A percentile compares a stretch with the other conserved stretches of the same genome.
Conservation (phyloP, 2,113 vertebrate genomes). For the Python bivittatus region DNA sequence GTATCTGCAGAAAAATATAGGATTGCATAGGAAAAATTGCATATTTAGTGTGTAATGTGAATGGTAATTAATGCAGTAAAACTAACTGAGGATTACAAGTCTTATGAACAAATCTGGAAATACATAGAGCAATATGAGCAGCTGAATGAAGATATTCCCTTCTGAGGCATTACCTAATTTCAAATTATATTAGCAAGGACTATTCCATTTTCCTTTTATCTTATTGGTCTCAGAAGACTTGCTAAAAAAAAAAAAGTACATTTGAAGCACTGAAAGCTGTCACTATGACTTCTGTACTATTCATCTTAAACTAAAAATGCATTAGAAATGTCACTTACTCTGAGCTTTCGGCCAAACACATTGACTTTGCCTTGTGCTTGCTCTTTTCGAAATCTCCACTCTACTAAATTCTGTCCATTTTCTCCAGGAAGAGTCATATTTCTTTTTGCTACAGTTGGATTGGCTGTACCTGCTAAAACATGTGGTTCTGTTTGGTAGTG, state of each 20-base stretch:
- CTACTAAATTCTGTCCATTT: slow-evolving; percentile 93
- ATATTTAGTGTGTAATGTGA: not conserved
- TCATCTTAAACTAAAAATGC: not conserved
- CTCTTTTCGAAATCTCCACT: slow-evolving; percentile 97
- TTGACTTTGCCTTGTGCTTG: slow-evolving; percentile 93
- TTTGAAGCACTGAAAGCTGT: not conserved
- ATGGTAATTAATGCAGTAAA: not conserved
- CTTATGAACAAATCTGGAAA: not conserved
- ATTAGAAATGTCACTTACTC: slow-evolving; percentile 75
- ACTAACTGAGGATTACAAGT: not conserved
- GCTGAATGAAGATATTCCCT: not conserved
- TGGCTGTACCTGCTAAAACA: slow-evolving; percentile 91
- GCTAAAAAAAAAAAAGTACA: not conserved
- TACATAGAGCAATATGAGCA: not conserved
- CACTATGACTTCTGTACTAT: not conserved
- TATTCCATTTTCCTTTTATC: not conserved
- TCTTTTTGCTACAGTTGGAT: slow-evolving; percentile 90
- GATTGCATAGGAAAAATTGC: not conserved
- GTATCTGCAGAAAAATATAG: not conserved
- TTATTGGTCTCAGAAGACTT: not conserved
- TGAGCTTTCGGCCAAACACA: slow-evolving; percentile 94
- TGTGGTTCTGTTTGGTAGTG: slow-evolving; percentile 97
- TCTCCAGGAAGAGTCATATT: slow-evolving; percentile 96
- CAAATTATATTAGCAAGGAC: not conserved
- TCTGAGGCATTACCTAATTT: not conserved